Evolutionary conservation across 1,140 invertebrate genomes (phyloP).

Genomic region (Bombus pascuorum): DNA sequence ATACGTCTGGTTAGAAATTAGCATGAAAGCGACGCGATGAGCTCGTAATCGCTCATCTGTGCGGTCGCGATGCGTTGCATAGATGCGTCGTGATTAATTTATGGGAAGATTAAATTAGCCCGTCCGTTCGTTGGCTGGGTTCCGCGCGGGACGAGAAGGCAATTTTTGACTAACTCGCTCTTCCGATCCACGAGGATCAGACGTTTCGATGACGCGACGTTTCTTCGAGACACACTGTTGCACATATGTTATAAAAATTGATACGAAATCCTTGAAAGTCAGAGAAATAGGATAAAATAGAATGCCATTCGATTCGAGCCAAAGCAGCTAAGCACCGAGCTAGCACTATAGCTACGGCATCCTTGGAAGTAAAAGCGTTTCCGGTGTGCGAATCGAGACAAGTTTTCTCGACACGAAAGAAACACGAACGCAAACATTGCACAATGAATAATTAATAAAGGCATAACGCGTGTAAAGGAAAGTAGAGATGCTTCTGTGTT

Average conservation of each 20-base stretch:
- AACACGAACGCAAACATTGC: background rate
- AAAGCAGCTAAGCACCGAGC: too few relatives aligned
- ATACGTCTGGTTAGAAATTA: slow-evolving; percentile 46
- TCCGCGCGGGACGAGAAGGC: fast-evolving
- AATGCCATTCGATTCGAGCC: background rate
- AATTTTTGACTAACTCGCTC: too few relatives aligned
- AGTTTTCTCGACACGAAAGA: background rate
- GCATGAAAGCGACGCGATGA: slow-evolving; percentile 12
- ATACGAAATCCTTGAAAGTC: background rate
- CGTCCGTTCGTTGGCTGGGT: too few relatives aligned
- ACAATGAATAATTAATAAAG: background rate
- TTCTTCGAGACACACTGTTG: too few relatives aligned
- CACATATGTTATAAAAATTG: too few relatives aligned
- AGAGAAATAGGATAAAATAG: background rate
- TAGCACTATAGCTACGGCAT: too few relatives aligned
- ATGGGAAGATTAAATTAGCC: background rate
- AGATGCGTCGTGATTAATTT: background rate
- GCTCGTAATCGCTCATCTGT: background rate
- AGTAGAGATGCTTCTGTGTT: too few relatives aligned
- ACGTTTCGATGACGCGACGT: too few relatives aligned
- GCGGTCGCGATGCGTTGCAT: background rate
- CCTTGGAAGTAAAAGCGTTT: background rate
- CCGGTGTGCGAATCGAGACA: background rate
- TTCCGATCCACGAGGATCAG: background rate
- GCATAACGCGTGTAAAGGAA: too few relatives aligned